Percentiles rank a stretch among this genome's conserved stretches.
Evolutionary conservation across 2,888 invertebrate genomes (phyloP).

Genomic region (Erpobdella octoculata): DNA sequence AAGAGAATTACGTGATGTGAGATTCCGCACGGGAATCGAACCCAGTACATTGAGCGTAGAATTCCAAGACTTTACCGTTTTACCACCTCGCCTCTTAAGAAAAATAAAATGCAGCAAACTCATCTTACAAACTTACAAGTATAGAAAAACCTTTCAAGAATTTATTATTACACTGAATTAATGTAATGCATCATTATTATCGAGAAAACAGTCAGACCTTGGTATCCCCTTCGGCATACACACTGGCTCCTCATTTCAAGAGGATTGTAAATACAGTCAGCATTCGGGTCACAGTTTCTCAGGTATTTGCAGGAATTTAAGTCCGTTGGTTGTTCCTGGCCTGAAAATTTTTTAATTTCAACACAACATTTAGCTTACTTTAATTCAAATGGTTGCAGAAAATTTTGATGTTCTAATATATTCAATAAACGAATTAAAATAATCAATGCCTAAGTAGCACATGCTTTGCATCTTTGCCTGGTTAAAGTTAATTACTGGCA

Average conservation of each 20-base stretch:
- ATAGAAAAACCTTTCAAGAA: neutral
- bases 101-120: neutral
- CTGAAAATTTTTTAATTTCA: neutral
- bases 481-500: too few species aligned
- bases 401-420: too few species aligned
- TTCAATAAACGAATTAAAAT: too few species aligned
- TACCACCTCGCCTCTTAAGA: too few species aligned
- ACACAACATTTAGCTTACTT: neutral
- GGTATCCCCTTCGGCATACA: conserved; percentile 48
- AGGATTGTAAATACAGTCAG: conserved; percentile 47
- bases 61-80: too few species aligned
- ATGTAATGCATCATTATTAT: neutral
- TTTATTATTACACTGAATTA: neutral
- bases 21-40: too few species aligned
- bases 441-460: too few species aligned
- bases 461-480: too few species aligned
- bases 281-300: conserved; percentile 46
- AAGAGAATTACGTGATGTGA: too few species aligned
- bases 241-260: conserved; percentile 42
- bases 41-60: too few species aligned
- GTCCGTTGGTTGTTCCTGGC: neutral
- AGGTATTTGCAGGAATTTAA: conserved; percentile 44
- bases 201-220: conserved; percentile 35
- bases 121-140: neutral
- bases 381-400: neutral